phyloP scores from a whole-genome alignment of 2,113 vertebrate genomes.

The Halcyon senegalensis region DNA sequence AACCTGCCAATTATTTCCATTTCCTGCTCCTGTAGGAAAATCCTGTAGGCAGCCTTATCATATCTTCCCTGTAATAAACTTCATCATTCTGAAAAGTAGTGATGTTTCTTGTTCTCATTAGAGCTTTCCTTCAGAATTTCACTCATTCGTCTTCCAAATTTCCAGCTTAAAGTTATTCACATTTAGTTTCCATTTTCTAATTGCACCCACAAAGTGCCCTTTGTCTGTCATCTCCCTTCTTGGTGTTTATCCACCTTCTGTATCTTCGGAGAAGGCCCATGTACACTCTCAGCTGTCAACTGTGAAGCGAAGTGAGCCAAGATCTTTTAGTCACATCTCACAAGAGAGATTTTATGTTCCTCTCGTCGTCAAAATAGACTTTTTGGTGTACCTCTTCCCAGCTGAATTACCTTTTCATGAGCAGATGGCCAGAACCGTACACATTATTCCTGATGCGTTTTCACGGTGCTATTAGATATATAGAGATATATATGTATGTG shows the following conservation, averaged over 20 bases:
- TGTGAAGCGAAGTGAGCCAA: not conserved
- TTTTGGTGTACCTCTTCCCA: not conserved
- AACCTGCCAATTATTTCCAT: not conserved
- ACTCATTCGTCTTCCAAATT: not conserved
- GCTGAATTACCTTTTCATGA: conserved; percentile 24
- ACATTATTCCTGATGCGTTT: not conserved
- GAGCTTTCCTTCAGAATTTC: not conserved
- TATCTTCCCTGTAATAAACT: not conserved
- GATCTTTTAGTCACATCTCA: not conserved
- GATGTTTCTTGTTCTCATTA: not conserved
- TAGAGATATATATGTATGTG: not conserved
- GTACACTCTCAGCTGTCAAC: not conserved
- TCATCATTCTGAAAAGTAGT: not conserved
- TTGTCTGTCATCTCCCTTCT: not conserved
- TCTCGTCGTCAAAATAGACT: not conserved
- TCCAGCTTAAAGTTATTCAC: not conserved
- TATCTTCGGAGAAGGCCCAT: not conserved
- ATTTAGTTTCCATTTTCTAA: not conserved
- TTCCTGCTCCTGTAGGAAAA: not conserved
- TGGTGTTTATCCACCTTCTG: not conserved
- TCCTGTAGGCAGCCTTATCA: not conserved
- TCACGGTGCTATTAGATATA: not conserved
- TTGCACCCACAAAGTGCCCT: not conserved
- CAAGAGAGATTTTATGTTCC: not conserved
- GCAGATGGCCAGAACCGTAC: not conserved